phyloP scores from a whole-genome alignment of 2,797 vertebrate species.

The Siniperca obscura region DNA sequence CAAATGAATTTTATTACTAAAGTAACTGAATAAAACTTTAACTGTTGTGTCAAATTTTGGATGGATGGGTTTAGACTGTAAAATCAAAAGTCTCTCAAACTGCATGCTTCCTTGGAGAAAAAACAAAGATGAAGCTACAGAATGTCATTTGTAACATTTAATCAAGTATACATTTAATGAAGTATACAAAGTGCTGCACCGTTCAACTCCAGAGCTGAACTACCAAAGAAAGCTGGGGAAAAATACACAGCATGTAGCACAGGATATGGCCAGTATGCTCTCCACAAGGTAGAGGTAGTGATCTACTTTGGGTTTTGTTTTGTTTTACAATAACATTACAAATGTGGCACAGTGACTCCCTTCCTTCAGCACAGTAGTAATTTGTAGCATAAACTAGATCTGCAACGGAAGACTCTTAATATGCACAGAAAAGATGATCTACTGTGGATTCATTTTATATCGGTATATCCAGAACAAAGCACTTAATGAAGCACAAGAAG shows the following conservation, averaged over 20 bases:
- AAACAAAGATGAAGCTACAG: slow-evolving; percentile 5
- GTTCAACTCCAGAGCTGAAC: slow-evolving; percentile 62
- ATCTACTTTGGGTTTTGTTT: slow-evolving; percentile 68
- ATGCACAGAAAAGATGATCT: slow-evolving; percentile 32
- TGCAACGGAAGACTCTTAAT: slow-evolving; percentile 54
- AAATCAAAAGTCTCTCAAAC: not conserved
- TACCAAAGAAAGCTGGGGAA: slow-evolving; percentile 15
- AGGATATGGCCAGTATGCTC: slow-evolving; percentile 55
- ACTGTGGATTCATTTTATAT: slow-evolving; percentile 29
- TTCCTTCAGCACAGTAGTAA: slow-evolving; percentile 30
- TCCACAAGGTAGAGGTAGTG: slow-evolving; percentile 67
- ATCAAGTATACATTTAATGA: slow-evolving; percentile 75
- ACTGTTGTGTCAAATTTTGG: not conserved
- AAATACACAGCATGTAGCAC: slow-evolving; percentile 71
- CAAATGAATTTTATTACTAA: slow-evolving; percentile 7
- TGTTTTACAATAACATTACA: slow-evolving; percentile 42
- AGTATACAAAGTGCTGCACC: slow-evolving; percentile 72
- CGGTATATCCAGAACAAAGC: slow-evolving; percentile 57
- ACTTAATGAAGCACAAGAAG: slow-evolving; percentile 52
- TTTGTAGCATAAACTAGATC: slow-evolving; percentile 37
- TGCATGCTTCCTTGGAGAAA: not conserved
- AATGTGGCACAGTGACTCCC: slow-evolving; percentile 61
- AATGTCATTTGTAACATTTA: slow-evolving; percentile 69
- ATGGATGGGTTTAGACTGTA: not conserved
- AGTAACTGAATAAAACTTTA: slow-evolving; percentile 38